Percentiles rank a stretch among this genome's conserved stretches.
Conservation (phyloP, 1,140 invertebrate species). For the Atta cephalotes region DNA sequence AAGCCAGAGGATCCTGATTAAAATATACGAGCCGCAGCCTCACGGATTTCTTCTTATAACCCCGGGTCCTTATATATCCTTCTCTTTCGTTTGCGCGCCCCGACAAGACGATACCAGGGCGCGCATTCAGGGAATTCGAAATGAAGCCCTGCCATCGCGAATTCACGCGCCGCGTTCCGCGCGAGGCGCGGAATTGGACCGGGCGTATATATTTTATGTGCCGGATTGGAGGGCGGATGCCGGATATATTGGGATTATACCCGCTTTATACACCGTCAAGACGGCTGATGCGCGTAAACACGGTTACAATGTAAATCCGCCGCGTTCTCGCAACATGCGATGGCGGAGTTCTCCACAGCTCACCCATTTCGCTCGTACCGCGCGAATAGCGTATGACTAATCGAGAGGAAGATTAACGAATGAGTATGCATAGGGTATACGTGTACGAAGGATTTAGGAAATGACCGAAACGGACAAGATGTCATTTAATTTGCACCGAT, state of each 20-base stretch:
- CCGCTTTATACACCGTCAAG: conserved; percentile 49
- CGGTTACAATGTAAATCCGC: conserved; percentile 56
- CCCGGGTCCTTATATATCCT: conserved; percentile 72
- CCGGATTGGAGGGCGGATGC: conserved; percentile 55
- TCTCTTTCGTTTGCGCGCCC: conserved; percentile 4
- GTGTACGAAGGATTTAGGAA: neutral
- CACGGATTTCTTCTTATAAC: conserved; percentile 84
- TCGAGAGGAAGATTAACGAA: conserved; percentile 57
- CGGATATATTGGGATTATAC: conserved; percentile 62
- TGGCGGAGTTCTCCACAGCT: neutral
- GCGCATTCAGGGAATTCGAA: conserved; percentile 84
- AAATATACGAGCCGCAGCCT: conserved; percentile 84
- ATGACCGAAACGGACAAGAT: conserved; percentile 29
- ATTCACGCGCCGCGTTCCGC: conserved; percentile 68
- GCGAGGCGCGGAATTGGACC: conserved; percentile 66
- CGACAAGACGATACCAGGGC: conserved; percentile 56
- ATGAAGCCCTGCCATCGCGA: conserved; percentile 78
- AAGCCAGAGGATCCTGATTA: conserved; percentile 82
- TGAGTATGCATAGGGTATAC: neutral
- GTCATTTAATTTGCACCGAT: conserved; percentile 50
- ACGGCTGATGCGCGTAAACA: conserved; percentile 53
- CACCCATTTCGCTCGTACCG: conserved; percentile 9
- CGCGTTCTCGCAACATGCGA: neutral
- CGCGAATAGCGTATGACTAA: conserved; percentile 36
- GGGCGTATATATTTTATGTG: conserved; percentile 74